phyloP scores from a whole-genome alignment of 2,888 invertebrate genomes.

The Lasioglossum pauxillum region DNA sequence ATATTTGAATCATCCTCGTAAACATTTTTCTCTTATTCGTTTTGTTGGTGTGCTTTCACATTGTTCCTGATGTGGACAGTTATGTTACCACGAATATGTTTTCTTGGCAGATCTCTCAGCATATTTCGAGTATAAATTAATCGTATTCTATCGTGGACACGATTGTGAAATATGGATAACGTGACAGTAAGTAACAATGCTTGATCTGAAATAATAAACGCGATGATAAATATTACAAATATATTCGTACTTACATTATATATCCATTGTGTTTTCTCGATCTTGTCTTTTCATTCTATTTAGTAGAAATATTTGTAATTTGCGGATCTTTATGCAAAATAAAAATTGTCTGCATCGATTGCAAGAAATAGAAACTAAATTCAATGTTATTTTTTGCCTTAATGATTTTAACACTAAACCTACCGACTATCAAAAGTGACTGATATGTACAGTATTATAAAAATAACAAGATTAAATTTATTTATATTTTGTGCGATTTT shows the following conservation, averaged over 20 bases:
- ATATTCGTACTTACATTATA: neutral
- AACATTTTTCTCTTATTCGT: slow-evolving; percentile 22
- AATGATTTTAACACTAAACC: no score
- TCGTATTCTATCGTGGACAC: slow-evolving; percentile 31
- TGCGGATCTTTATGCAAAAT: no score
- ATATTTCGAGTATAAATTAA: slow-evolving; percentile 57
- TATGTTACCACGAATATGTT: slow-evolving; percentile 63
- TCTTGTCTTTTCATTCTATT: neutral
- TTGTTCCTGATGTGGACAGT: slow-evolving; percentile 23
- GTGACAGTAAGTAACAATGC: slow-evolving; percentile 65
- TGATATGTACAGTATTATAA: no score
- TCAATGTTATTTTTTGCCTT: no score
- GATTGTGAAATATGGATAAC: slow-evolving; percentile 65
- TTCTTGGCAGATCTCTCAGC: slow-evolving; percentile 44
- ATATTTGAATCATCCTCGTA: slow-evolving; percentile 7
- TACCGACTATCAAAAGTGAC: no score
- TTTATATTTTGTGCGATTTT: no score
- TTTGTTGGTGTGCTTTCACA: slow-evolving; percentile 13
- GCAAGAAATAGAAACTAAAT: no score
- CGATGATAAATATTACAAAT: neutral
- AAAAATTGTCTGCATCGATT: no score
- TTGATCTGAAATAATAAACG: slow-evolving; percentile 2
- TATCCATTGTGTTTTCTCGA: neutral
- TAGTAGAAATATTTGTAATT: neutral
- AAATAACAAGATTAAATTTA: no score